These are phyloP conservation scores for Carassius gibelio DNA, from an alignment of 2,113 vertebrate genomes.

Conservation along the genomic window DNA sequence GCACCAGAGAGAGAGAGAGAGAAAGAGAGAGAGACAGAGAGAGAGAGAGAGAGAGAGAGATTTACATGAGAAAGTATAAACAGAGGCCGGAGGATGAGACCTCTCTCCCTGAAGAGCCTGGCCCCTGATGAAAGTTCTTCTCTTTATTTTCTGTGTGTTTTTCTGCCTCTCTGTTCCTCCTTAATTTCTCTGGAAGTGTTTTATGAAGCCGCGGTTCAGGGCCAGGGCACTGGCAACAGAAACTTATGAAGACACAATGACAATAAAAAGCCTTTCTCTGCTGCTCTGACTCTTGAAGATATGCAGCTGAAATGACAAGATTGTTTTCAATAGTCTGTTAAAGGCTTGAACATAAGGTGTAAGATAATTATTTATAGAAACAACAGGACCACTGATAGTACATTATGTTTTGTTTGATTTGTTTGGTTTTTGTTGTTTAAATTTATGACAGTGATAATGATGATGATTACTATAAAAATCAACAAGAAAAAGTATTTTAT, in stretches of 20 bases:
- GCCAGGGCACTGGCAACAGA: constrained; percentile 26
- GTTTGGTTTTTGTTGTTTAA: neutral
- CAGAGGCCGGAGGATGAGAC: constrained; percentile 6
- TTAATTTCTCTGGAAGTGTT: constrained; percentile 38
- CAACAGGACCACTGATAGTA: neutral
- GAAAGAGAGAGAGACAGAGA: too few species aligned
- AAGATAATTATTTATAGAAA: neutral
- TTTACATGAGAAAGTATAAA: neutral
- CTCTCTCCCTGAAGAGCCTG: constrained; percentile 25
- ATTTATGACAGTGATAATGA: neutral
- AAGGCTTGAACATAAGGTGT: neutral
- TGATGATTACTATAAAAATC: neutral
- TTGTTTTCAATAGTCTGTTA: neutral
- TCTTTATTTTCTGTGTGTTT: neutral
- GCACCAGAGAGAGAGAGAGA: neutral
- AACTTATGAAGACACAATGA: neutral
- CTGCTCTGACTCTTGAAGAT: neutral
- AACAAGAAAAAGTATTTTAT: neutral
- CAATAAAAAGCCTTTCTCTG: constrained; percentile 14
- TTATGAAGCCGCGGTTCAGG: constrained; percentile 21
- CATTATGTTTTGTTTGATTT: neutral
- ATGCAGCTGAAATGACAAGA: neutral
- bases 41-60: neutral
- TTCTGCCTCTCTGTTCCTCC: constrained; percentile 26
- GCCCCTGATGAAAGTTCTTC: neutral